Percentiles rank a stretch among this genome's conserved stretches.
These are phyloP conservation scores for Pangasianodon gigas DNA, from an alignment of 2,113 vertebrate genomes.

Conservation along the genomic window DNA sequence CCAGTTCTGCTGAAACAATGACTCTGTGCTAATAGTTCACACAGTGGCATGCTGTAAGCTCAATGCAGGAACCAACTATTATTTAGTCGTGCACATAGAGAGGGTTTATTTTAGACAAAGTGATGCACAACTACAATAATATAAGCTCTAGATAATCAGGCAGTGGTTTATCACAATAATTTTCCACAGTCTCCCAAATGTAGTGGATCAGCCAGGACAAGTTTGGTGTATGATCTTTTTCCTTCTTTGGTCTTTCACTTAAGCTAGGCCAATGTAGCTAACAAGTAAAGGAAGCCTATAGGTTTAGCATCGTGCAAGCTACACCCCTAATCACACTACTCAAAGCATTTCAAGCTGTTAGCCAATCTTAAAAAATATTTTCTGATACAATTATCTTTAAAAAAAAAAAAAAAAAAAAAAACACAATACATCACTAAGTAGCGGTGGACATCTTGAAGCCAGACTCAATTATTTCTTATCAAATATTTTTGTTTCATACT, in stretches of 20 bases:
- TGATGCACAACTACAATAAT: not conserved
- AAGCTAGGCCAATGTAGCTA: not conserved
- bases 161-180: not conserved
- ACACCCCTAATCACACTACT: not conserved
- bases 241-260: not conserved
- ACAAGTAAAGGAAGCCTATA: not conserved
- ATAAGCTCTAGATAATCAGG: not conserved
- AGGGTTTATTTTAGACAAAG: conserved; percentile 58
- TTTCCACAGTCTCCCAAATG: not conserved
- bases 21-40: conserved; percentile 41
- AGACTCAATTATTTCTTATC: not conserved
- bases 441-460: not conserved
- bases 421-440: not conserved
- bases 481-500: not conserved
- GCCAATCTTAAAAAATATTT: not conserved
- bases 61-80: conserved; percentile 38
- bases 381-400: not conserved
- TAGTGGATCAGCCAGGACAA: not conserved
- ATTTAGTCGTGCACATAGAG: conserved; percentile 41
- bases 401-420: not conserved
- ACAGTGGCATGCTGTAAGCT: conserved; percentile 42
- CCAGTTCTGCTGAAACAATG: conserved; percentile 36
- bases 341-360: not conserved
- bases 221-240: not conserved
- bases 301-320: not conserved